Conservation (phyloP, 2,888 invertebrate genomes). For the Alloscopus bannaensis region DNA sequence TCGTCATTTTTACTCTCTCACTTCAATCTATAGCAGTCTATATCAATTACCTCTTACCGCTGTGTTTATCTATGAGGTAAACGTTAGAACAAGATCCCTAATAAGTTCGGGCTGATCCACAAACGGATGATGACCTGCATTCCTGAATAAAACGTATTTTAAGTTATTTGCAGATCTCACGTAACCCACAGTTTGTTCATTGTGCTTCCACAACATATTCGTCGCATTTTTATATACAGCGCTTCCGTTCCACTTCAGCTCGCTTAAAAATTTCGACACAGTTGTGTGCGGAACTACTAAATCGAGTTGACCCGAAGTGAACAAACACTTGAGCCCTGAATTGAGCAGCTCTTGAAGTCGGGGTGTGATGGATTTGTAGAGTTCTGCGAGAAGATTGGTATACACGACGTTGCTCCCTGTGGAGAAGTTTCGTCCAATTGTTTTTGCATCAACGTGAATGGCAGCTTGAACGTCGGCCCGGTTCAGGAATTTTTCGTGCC, state of each 20-base stretch:
- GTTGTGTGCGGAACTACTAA: slow-evolving; percentile 92
- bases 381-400: slow-evolving; percentile 82
- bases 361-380: slow-evolving; percentile 87
- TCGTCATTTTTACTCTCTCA: too few species aligned
- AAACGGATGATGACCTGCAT: slow-evolving; percentile 90
- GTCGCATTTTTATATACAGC: slow-evolving; percentile 82
- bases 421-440: slow-evolving; percentile 68
- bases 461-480: slow-evolving; percentile 70
- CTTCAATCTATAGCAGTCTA: too few species aligned
- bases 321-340: slow-evolving; percentile 81
- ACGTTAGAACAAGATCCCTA: slow-evolving; percentile 83
- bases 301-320: slow-evolving; percentile 94
- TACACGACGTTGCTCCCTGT: slow-evolving; percentile 79
- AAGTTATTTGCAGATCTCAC: slow-evolving; percentile 83
- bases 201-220: slow-evolving; percentile 82
- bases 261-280: slow-evolving; percentile 85
- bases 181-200: slow-evolving; percentile 85
- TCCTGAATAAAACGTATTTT: slow-evolving; percentile 84
- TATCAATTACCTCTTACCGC: too few species aligned
- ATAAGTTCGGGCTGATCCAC: slow-evolving; percentile 87
- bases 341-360: slow-evolving; percentile 82
- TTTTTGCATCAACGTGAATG: slow-evolving; percentile 75
- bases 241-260: slow-evolving; percentile 83
- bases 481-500: slow-evolving; percentile 44
- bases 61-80: too few species aligned